phyloP scores from a whole-genome alignment of 2,888 invertebrate genomes.

The Nemotelus nigrinus region DNA sequence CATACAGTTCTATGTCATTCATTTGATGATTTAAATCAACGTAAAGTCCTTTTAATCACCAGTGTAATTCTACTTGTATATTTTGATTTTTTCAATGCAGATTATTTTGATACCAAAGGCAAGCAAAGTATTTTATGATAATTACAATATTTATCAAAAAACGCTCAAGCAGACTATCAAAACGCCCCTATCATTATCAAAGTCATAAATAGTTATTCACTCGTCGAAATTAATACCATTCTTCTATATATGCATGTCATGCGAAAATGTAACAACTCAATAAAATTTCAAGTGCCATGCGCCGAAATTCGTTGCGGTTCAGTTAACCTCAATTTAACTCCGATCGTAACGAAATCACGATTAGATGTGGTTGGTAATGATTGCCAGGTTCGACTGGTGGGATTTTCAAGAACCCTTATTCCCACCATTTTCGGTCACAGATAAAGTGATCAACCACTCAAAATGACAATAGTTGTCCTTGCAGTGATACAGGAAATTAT shows the following conservation, averaged over 20 bases:
- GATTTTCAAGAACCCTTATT: constrained; percentile 25
- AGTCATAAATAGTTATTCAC: background rate
- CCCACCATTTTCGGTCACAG: constrained; percentile 35
- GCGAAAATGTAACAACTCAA: constrained; percentile 22
- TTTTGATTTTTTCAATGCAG: too few species aligned
- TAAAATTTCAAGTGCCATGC: constrained; percentile 35
- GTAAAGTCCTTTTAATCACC: too few species aligned
- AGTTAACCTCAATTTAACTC: constrained; percentile 14
- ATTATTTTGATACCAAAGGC: too few species aligned
- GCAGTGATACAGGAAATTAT: constrained; percentile 12
- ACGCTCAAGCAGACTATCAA: too few species aligned
- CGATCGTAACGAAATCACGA: constrained; percentile 6
- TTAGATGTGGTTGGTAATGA: constrained; percentile 38
- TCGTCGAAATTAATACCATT: background rate
- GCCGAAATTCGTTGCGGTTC: constrained; percentile 30
- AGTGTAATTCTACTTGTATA: too few species aligned
- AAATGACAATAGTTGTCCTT: constrained; percentile 25
- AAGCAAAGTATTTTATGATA: too few species aligned
- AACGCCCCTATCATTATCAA: too few species aligned
- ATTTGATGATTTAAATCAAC: too few species aligned
- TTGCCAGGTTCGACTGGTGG: constrained; percentile 16
- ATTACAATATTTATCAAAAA: too few species aligned
- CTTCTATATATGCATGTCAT: background rate
- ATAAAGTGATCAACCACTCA: constrained; percentile 36
- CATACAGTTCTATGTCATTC: too few species aligned